Base-by-base conservation (phyloP, 2,797 vertebrate species). In the Halcyon chelicuti region DNA sequence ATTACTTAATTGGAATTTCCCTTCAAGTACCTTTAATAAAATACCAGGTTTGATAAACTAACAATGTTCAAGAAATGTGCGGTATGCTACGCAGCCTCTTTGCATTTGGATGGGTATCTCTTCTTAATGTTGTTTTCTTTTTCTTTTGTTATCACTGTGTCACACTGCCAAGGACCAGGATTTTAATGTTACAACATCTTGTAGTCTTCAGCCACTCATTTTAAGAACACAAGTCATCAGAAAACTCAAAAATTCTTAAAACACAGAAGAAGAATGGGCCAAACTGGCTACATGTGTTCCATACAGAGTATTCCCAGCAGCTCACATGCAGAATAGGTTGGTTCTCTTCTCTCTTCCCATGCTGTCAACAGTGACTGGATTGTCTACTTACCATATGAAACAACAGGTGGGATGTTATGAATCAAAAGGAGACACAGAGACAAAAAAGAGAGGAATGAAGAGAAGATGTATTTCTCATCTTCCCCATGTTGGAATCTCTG, bases 1-100 rank as follows among this genome's bases (percentile, higher is more conserved):
- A 25, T 84, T 94, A 72, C 35, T 72, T 92, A 90, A 73, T 66
- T 86, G 86, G 90, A 96, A 95, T 94, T 94, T 96, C 29, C 44
- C 72, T 81, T 88, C 42, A 31, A 78, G 49, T 65, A 22, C 11
- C 7, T 73, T 82, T 81, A 91, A 86, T 42, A 55, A 75, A 94
- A 65, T 47, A 33, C 19, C 37, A 78, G n/a, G 77, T 84, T 55
- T 44, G 29, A 77, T 26, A 79, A 93, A 63, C n/a, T 39, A 90
- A 54, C 25, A 55, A 46, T 57, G 57, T 66, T 33, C 31, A 79
- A 75, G 39, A 86, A 66, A 68, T 87, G 10, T 67, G 17, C 86
- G 68, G 39, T 68, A 78, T 92, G 94, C 21, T 29, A 19, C 26
- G 23, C 14, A 33, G 46, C 29, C 51, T 55, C 49, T 75, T 79